phyloP scores from a whole-genome alignment of 2,797 vertebrate species.

The Enteromius fasciolatus region DNA sequence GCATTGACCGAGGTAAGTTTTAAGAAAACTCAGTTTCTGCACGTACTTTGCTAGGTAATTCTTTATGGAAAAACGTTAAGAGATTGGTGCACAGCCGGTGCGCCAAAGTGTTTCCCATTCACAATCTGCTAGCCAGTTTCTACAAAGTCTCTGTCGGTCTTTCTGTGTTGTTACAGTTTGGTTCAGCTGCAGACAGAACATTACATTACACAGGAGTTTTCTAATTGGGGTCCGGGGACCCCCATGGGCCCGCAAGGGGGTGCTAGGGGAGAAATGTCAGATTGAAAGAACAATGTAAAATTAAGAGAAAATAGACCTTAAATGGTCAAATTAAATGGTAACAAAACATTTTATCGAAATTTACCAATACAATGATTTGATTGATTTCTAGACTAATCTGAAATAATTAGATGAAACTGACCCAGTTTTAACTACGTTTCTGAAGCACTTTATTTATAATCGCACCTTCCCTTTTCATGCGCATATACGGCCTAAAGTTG shows the following conservation, averaged over 20 bases:
- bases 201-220: background rate
- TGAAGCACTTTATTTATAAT: background rate
- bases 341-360: background rate
- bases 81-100: constrained; percentile 24
- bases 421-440: background rate
- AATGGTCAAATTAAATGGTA: background rate
- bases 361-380: background rate
- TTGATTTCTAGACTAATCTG: background rate
- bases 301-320: background rate
- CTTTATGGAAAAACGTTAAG: background rate
- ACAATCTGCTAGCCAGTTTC: background rate
- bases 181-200: background rate
- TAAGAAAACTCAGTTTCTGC: background rate
- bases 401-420: background rate
- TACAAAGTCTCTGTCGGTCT: background rate
- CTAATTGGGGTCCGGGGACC: constrained; percentile 7
- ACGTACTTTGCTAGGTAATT: background rate
- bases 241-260: background rate
- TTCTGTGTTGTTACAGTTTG: background rate
- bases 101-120: constrained; percentile 36
- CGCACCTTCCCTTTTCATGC: background rate
- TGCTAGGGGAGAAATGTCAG: background rate
- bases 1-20: background rate
- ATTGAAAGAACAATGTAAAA: background rate
- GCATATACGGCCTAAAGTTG: background rate